Percentiles rank a stretch among this genome's conserved stretches.
Evolutionary conservation across 2,113 vertebrate species (phyloP).

Genomic region (Boleophthalmus pectinirostris): DNA sequence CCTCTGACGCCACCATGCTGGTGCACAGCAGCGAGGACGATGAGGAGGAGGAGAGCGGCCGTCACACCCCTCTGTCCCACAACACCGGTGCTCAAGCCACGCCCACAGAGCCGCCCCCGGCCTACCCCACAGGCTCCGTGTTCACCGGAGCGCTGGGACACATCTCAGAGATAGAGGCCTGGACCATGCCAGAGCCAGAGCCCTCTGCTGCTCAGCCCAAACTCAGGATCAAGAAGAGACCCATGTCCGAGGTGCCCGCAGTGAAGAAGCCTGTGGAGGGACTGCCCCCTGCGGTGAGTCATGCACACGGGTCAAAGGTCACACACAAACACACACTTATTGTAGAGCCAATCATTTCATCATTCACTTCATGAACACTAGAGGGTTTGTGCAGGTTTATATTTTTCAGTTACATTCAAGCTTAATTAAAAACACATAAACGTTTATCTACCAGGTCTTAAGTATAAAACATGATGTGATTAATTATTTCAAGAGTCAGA

Average conservation of each 20-base stretch:
- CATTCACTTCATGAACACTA: background rate
- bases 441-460: background rate
- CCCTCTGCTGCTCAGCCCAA: conserved; percentile 81
- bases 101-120: conserved; percentile 74
- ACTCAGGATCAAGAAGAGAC: conserved; percentile 73
- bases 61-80: conserved; percentile 70
- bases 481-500: background rate
- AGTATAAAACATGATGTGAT: background rate
- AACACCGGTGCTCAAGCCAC: conserved; percentile 68
- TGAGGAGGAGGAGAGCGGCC: conserved; percentile 83
- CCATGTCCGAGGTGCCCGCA: conserved; percentile 69
- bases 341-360: background rate
- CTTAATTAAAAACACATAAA: background rate
- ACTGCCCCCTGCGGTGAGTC: conserved; percentile 89
- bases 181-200: conserved; percentile 89
- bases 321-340: background rate
- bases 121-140: conserved; percentile 78
- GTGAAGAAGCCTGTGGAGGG: conserved; percentile 89
- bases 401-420: background rate
- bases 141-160: conserved; percentile 72
- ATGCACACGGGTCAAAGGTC: background rate
- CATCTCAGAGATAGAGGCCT: conserved; percentile 78
- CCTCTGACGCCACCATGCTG: conserved; percentile 96
- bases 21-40: conserved; percentile 97
- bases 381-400: too few species aligned